Base-by-base conservation (phyloP, 2,888 invertebrate genomes). In the Drosophila nr. medialis region DNA sequence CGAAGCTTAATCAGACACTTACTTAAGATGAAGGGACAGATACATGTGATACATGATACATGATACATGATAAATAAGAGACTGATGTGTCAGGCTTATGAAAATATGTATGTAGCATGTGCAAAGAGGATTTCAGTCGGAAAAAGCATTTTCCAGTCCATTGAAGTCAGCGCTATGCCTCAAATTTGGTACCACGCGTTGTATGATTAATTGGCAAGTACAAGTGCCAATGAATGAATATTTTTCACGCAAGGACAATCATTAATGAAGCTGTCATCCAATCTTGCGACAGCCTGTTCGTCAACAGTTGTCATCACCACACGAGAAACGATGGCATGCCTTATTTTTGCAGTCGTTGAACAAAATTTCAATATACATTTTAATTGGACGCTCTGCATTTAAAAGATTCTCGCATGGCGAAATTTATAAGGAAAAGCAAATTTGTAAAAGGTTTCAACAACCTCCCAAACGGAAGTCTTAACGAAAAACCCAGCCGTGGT, bases 381-480 rank as follows among this genome's bases (percentile, higher is more conserved):
- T 78, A 81, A 81, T 81, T 81, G 81, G 79, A 65, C 29, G 55
- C 71, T 63, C 42, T 36, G 62, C 56, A 27, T 64, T 60, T 67
- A 42, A 62, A 30, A 53, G 59, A 32, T 50, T 49, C 45, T 53
- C 59, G 34, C 36, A 64, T 48, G 36, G 48, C n/a, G 32, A 65
- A 69, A 50, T 38, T 60, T 64, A 48, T 48, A 75, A 51, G 77
- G 72, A 81, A 83, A 72, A 61, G 60, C 68, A 38, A 81, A 73
- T 69, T 70, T 75, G 53, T 64, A 59, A 75, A 68, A 63, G 81
- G 68, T 75, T 75, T 65, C 53, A 68, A 27, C 45, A 53, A 72
- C 64, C 56, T 63, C 45, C 63, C 59, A 59, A 83, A 58, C 89
- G 84, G 84, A 86, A 89, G 84, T 89, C 75, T 86, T 81, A 75